Base-by-base conservation (phyloP, 2,113 vertebrate genomes). In the Pollimyrus isidori region DNA sequence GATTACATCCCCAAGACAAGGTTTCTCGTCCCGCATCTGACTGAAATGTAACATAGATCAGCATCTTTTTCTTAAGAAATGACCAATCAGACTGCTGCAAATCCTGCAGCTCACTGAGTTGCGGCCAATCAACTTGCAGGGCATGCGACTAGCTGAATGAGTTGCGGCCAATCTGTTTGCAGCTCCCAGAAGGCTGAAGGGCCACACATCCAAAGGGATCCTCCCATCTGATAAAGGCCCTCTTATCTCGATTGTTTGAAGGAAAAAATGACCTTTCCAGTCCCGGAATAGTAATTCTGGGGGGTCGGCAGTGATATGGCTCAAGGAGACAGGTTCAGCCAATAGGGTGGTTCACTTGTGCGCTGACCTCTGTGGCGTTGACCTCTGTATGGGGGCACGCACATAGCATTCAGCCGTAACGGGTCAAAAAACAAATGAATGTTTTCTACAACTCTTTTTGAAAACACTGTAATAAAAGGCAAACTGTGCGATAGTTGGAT, bases 241-340 rank as follows among this genome's bases (percentile, higher is more conserved):
- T 23, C n/a, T 82, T 83, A 80, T 46, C 45, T 21, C n/a, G 46
- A 23, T 88, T 69, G 48, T 30, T 92, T 86, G 9, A 88, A 91
- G 89, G 89, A 50, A 62, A 86, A 73, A 88, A 83, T 91, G 91
- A 93, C 92, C 93, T 93, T 92, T 93, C 80, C 46, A 42, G 85
- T 89, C 91, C 88, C 69, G 92, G 92, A 94, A 93, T 93, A 94
- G 93, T 88, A 91, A 89, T 85, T 89, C 94, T 91, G 62, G 90
- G 87, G 91, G 89, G 90, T 91, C 91, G 89, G 91, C 89, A 89
- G 89, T 89, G 87, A 4, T 89, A 92, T 90, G 87, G 92, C 90
- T 90, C 89, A 10, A 56, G 86, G 52, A 90, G 53, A 82, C 86
- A 1, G 50, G 86, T 90, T 90, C 5, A 9, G 92, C 35, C 50